These are phyloP conservation scores for Gallinago nigripennis DNA, from an alignment of 2,797 vertebrate species.

Conservation along the genomic window DNA sequence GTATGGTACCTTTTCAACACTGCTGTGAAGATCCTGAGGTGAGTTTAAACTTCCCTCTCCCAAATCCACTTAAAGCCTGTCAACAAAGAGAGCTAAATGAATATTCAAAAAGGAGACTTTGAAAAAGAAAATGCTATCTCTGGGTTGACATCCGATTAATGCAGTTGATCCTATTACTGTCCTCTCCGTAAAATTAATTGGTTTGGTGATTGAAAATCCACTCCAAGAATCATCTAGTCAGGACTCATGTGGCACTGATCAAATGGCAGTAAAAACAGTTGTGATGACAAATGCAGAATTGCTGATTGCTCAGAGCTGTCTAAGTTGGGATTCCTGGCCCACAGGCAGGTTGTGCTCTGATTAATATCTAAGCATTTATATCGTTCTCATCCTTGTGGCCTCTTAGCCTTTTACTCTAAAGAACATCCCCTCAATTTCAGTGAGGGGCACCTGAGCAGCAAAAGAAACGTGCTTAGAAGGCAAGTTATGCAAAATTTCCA, in stretches of 20 bases:
- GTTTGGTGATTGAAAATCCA: constrained; percentile 60
- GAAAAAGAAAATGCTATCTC: neutral
- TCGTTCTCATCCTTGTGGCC: neutral
- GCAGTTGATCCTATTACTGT: neutral
- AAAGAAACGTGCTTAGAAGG: neutral
- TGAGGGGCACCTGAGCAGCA: neutral
- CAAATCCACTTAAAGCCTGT: neutral
- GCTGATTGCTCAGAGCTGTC: constrained; percentile 62
- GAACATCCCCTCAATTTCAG: neutral
- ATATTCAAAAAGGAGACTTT: neutral
- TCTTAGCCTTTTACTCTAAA: neutral
- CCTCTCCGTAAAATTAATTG: constrained; percentile 49
- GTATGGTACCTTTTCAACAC: constrained; percentile 87
- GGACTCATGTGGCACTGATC: constrained; percentile 63
- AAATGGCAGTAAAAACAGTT: constrained; percentile 70
- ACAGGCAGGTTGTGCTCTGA: constrained; percentile 37
- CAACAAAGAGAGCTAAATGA: neutral
- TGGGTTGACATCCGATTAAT: neutral
- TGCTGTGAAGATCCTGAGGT: constrained; percentile 88
- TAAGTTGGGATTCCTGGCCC: constrained; percentile 44
- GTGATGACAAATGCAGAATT: constrained; percentile 69
- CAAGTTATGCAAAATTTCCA: neutral
- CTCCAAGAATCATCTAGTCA: constrained; percentile 38
- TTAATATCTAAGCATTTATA: constrained; percentile 16
- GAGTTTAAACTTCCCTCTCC: constrained; percentile 69